Evolutionary conservation across 2,113 vertebrate species (phyloP), one percentile per base, ranked within the genome.

Genomic region (Neogale vison): DNA sequence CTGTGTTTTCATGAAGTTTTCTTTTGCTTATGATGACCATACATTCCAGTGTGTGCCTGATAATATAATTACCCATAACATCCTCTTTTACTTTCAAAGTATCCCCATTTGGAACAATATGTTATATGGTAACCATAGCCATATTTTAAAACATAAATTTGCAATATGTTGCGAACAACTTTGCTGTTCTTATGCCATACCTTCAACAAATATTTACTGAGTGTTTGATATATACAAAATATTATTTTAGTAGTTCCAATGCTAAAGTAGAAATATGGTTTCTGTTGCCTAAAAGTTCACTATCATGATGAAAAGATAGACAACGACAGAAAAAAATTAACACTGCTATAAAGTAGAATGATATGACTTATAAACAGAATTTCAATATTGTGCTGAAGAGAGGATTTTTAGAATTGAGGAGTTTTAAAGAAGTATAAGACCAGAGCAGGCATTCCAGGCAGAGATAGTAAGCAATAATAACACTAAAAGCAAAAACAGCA

Each of bases 1-100:
- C 14, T 92, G 12, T 65, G 42, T 67, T 92, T 90, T 92, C 18
- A 69, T 67, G 77, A 17, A 80, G 18, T 88, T 90, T 97, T 94
- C 11, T 74, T 61, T 45, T 77, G 71, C 14, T 91, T 7, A 79
- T 31, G 45, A 71, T 57, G 31, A 50, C 20, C 36, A 65, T 47
- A 34, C 42, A 86, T 34, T 72, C 59, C 13, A n/a, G 10, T 67
- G 55, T 63, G 26, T 96, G 39, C 42, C 42, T 59, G 15, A 55
- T 89, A 15, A 88, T 87, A 13, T 23, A 76, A 85, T 47, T n/a
- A 61, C 61, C 31, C 59, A 4, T 55, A 88, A 39, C 29, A 65
- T 47, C 71, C n/a, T 77, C 12, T 82, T 29, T 55, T 36, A 47
- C 11, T 85, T 7, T 57, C 34, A 76, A 31, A 69, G 42, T 77